phyloP scores from a whole-genome alignment of 2,888 invertebrate species.

The Ectropis crepuscularia region DNA sequence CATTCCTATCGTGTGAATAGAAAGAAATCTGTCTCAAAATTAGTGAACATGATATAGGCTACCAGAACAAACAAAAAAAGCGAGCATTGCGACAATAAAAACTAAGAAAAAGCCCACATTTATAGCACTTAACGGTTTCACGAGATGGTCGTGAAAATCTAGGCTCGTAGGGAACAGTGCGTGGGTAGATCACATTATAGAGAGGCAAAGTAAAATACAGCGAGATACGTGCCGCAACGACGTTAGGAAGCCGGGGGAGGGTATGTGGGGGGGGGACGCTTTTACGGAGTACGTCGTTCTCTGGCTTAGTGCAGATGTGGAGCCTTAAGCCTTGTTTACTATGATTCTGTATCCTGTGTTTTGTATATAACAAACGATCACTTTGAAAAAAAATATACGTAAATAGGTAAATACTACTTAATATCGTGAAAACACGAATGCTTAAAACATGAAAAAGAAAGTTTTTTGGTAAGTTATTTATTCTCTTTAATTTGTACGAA shows the following conservation, averaged over 20 bases:
- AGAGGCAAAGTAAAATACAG: constrained; percentile 8
- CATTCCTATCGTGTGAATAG: too few relatives aligned
- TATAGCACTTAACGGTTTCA: not conserved
- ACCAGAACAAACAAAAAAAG: too few relatives aligned
- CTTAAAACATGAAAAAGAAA: too few relatives aligned
- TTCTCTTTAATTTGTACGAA: too few relatives aligned
- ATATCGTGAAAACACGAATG: too few relatives aligned
- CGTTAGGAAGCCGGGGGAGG: constrained; percentile 6
- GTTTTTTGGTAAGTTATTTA: too few relatives aligned
- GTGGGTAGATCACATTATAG: constrained; percentile 11
- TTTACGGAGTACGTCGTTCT: constrained; percentile 3
- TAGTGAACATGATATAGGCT: too few relatives aligned
- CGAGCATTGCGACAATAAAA: not conserved
- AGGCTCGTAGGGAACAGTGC: not conserved
- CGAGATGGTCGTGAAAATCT: constrained; percentile 3
- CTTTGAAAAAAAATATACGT: too few relatives aligned
- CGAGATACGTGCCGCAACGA: constrained; percentile 14
- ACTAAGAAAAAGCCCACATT: not conserved
- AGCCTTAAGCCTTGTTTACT: constrained; percentile 5
- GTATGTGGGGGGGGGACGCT: constrained; percentile 10
- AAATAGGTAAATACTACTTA: too few relatives aligned
- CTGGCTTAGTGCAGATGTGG: not conserved
- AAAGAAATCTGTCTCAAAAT: too few relatives aligned
- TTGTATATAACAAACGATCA: too few relatives aligned
- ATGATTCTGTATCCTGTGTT: not conserved